Evolutionary conservation across 2,797 vertebrate species (phyloP), one percentile per base, ranked within the genome.

Genomic region (Pogoniulus pusillus): DNA sequence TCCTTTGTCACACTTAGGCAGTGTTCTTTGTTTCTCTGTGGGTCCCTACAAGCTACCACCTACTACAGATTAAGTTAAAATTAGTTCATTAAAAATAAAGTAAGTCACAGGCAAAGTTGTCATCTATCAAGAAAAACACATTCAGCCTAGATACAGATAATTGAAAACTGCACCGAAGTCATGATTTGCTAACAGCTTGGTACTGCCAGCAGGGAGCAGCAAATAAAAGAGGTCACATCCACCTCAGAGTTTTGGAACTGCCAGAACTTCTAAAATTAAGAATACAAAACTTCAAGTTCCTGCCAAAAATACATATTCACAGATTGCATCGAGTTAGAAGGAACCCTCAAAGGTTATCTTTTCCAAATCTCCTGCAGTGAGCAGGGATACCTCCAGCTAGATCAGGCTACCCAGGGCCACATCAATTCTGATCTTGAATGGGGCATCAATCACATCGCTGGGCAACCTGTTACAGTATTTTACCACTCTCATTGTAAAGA

Each of bases 11-110:
- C 39, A 51, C 14, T 71, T 70, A 20, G 35, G 32, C 49, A 90
- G n/a, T 16, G 49, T 27, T 93, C 45, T 72, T 81, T 35, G 23
- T 58, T 91, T 84, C 78, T 87, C 37, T 18, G 4, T 4, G 27
- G 22, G n/a, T 71, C 65, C 18, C 55, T 58, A 37, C 6, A 37
- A 68, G 58, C 24, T 80, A 79, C 30, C 55, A 79, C 24, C 39
- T n/a, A 74, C 75, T 59, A 77, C 0, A 30, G 16, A 93, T 51
- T 54, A 82, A 71, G 55, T 35, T 74, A 63, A 74, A 96, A 84
- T 76, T 49, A 74, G 45, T 12, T 68, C 18, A 87, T 81, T 89
- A 73, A 81, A 89, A 85, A 78, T 8, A 87, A 78, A 89, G 74
- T 65, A 71, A 69, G 71, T 59, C 57, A 63, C 29, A 63, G n/a